Evolutionary conservation across 1,140 invertebrate genomes (phyloP).

Genomic region (Meteorus sp.): DNA sequence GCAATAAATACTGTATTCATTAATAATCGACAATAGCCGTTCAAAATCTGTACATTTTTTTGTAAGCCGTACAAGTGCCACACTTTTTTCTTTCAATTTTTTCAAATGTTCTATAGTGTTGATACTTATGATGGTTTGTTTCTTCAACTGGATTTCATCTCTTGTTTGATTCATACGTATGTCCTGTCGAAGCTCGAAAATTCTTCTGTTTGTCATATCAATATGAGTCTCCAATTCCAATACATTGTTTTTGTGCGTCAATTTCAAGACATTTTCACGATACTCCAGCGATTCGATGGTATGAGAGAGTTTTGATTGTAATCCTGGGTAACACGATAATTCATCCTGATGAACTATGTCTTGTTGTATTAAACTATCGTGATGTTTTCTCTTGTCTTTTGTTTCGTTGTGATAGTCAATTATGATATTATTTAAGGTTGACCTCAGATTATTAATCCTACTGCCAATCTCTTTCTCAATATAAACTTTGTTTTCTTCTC

Average conservation of each 20-base stretch:
- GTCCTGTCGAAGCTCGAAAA: constrained; percentile 39
- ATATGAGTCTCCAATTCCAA: constrained; percentile 36
- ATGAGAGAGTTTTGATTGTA: constrained; percentile 36
- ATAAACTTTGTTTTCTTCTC: constrained; percentile 32
- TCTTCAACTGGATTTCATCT: constrained; percentile 44
- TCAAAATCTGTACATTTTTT: constrained; percentile 45
- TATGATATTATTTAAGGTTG: constrained; percentile 38
- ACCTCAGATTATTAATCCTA: constrained; percentile 42
- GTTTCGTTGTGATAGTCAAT: constrained; percentile 43
- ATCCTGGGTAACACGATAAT: constrained; percentile 38
- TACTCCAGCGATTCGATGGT: constrained; percentile 41
- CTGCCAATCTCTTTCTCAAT: constrained; percentile 20
- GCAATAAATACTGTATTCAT: constrained; percentile 37
- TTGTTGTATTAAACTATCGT: constrained; percentile 49
- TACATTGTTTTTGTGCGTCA: constrained; percentile 36
- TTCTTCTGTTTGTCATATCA: constrained; percentile 31
- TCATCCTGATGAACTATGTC: constrained; percentile 41
- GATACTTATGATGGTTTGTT: constrained; percentile 42
- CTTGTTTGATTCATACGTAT: constrained; percentile 36
- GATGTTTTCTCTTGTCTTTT: constrained; percentile 48
- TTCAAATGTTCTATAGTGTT: constrained; percentile 45
- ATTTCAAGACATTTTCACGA: constrained; percentile 30
- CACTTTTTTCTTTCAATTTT: constrained; percentile 39
- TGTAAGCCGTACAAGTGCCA: constrained; percentile 33
- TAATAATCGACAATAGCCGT: constrained; percentile 25